Evolutionary conservation across 2,113 vertebrate species (phyloP).

Genomic region (Alectura lathami): DNA sequence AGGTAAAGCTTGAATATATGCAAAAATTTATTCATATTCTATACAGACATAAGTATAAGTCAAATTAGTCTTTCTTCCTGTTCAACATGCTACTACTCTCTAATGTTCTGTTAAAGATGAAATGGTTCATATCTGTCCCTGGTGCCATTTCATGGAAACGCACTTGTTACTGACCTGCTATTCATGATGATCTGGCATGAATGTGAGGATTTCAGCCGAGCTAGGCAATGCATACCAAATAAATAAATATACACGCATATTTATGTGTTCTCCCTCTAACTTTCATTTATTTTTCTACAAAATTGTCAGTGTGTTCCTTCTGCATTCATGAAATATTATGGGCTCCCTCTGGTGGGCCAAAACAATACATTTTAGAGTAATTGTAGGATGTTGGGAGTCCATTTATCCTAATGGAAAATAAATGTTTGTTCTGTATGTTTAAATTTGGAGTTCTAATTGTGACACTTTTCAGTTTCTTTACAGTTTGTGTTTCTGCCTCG

Average conservation of each 20-base stretch:
- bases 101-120: neutral
- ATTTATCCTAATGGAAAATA: neutral
- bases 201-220: neutral
- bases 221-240: neutral
- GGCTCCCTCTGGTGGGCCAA: conserved; percentile 70
- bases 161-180: neutral
- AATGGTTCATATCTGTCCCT: neutral
- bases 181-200: neutral
- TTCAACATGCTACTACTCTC: neutral
- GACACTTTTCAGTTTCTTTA: neutral
- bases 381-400: neutral
- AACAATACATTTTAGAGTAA: neutral
- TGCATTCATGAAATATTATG: conserved; percentile 53
- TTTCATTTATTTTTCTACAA: neutral
- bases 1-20: neutral
- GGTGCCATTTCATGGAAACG: neutral
- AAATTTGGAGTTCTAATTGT: neutral
- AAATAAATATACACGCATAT: neutral
- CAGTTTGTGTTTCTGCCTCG: neutral
- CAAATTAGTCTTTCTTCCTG: neutral
- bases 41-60: neutral
- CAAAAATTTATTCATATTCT: neutral
- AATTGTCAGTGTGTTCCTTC: neutral
- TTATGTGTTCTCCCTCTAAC: neutral
- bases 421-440: neutral